Conservation (phyloP, 2,888 invertebrate genomes). For the Troides helena region DNA sequence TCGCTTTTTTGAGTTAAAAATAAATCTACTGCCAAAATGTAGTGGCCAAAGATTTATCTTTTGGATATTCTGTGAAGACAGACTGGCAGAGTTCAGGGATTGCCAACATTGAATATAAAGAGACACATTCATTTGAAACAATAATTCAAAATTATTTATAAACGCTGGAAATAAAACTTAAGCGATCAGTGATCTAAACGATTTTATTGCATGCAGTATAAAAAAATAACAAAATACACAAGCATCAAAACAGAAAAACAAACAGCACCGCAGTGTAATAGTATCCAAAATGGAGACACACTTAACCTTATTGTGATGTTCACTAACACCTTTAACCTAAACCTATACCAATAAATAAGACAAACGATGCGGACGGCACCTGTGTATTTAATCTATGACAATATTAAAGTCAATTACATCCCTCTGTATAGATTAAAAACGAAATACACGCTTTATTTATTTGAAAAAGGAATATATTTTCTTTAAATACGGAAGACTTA, state of each 20-base stretch:
- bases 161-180: background rate
- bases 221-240: conserved; percentile 23
- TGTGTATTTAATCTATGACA: conserved; percentile 6
- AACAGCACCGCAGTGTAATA: conserved; percentile 38
- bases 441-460: background rate
- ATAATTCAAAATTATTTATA: too few species aligned
- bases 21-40: too few species aligned
- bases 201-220: conserved; percentile 19
- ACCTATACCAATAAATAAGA: conserved; percentile 44
- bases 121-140: too few species aligned
- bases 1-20: too few species aligned
- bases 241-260: conserved; percentile 39
- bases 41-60: too few species aligned
- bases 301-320: conserved; percentile 55
- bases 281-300: conserved; percentile 38
- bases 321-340: conserved; percentile 49
- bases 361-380: conserved; percentile 26
- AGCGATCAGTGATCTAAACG: background rate
- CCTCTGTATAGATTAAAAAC: background rate
- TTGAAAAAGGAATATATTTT: background rate
- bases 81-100: too few species aligned
- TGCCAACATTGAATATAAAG: too few species aligned
- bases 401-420: background rate
- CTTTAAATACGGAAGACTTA: conserved; percentile 17
- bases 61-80: too few species aligned